Conservation (phyloP, 2,888 invertebrate species). For the Drosophila rubida region DNA sequence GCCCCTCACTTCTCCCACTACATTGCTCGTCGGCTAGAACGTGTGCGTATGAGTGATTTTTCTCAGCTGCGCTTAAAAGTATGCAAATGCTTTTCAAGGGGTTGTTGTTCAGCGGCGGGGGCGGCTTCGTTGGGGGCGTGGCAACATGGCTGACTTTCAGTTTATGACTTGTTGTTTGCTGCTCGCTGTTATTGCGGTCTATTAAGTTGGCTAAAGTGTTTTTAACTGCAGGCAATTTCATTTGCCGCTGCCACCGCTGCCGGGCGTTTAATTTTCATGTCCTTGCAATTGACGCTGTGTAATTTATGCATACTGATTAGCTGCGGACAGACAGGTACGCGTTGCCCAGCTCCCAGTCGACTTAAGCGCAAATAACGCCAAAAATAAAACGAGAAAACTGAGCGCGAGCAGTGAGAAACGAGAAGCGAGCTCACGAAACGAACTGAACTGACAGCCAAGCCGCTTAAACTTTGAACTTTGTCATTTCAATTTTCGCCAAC, state of each 20-base stretch:
- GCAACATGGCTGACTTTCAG: constrained; percentile 60
- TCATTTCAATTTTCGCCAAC: constrained; percentile 83
- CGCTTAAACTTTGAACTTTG: constrained; percentile 85
- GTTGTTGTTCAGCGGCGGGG: constrained; percentile 20
- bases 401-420: constrained; percentile 4
- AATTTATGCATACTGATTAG: constrained; percentile 79
- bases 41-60: constrained; percentile 82
- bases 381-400: constrained; percentile 24
- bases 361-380: constrained; percentile 40
- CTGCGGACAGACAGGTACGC: constrained; percentile 62
- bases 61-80: constrained; percentile 77
- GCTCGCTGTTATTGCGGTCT: constrained; percentile 35
- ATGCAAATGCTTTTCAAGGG: constrained; percentile 80
- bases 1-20: constrained; percentile 44
- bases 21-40: constrained; percentile 45
- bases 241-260: constrained; percentile 48
- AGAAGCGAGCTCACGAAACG: constrained; percentile 8
- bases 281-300: constrained; percentile 46
- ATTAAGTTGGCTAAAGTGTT: constrained; percentile 72
- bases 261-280: constrained; percentile 59
- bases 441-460: constrained; percentile 81
- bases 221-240: constrained; percentile 82
- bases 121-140: constrained; percentile 53
- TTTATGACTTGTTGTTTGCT: constrained; percentile 58
- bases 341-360: constrained; percentile 39